phyloP scores from a whole-genome alignment of 2,888 invertebrate genomes.

The Phoronis australis region DNA sequence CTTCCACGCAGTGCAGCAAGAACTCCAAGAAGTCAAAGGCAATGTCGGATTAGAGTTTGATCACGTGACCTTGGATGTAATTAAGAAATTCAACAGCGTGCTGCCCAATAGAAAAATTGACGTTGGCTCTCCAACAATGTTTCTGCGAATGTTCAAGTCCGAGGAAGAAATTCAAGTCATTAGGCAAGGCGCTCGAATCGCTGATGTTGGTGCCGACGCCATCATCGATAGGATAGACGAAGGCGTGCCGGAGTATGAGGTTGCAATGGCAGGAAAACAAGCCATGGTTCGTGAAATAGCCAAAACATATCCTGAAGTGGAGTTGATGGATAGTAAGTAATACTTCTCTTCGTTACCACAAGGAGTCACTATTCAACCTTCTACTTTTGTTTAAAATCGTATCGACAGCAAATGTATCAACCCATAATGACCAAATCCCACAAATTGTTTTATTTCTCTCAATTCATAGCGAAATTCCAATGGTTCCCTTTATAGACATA shows the following conservation, averaged over 20 bases:
- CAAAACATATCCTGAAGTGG: constrained; percentile 8
- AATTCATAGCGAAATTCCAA: too few species aligned
- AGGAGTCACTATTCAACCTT: too few species aligned
- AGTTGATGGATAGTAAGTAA: constrained; percentile 4
- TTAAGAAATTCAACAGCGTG: constrained; percentile 5
- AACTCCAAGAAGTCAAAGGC: neutral
- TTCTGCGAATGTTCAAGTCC: constrained; percentile 11
- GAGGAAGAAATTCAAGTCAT: constrained; percentile 7
- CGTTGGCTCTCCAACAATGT: constrained; percentile 11
- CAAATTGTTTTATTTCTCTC: too few species aligned
- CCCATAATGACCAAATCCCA: too few species aligned
- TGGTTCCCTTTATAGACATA: too few species aligned
- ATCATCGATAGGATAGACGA: constrained; percentile 8
- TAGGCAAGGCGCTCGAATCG: neutral
- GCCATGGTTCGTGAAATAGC: constrained; percentile 17
- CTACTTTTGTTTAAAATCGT: too few species aligned
- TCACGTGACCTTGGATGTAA: constrained; percentile 11
- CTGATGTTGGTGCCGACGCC: constrained; percentile 11
- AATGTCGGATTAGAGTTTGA: constrained; percentile 13
- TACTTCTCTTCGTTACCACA: too few species aligned
- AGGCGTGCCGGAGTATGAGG: constrained; percentile 14
- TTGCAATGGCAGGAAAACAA: constrained; percentile 11
- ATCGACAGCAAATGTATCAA: too few species aligned
- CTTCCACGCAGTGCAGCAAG: constrained; percentile 6
- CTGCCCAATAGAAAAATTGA: constrained; percentile 5